Evolutionary conservation across 1,140 invertebrate genomes (phyloP).

Genomic region (Drosophila bocki): DNA sequence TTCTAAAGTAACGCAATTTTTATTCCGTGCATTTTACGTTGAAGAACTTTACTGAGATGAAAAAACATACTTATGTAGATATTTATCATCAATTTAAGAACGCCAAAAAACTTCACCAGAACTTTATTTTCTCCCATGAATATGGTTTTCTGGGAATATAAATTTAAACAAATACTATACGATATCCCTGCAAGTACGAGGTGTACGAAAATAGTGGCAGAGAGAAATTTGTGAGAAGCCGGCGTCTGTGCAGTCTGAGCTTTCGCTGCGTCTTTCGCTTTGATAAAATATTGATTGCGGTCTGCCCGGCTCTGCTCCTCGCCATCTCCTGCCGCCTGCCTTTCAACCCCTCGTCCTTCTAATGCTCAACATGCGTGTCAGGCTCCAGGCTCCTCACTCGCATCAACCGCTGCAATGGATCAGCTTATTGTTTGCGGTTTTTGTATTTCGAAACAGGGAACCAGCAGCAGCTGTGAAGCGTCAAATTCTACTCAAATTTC

Average conservation of each 20-base stretch:
- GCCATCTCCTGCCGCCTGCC: neutral
- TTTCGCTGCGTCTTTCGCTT: conserved; percentile 53
- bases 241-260: conserved; percentile 46
- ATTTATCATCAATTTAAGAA: neutral
- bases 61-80: neutral
- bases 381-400: conserved; percentile 13
- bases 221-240: conserved; percentile 33
- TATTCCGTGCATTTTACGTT: neutral
- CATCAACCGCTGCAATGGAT: conserved; percentile 17
- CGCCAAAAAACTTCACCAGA: neutral
- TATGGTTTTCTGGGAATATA: neutral
- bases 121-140: neutral
- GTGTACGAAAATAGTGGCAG: conserved; percentile 23
- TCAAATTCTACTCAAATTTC: conserved; percentile 50
- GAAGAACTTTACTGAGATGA: neutral
- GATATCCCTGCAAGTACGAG: neutral
- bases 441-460: conserved; percentile 31
- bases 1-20: neutral
- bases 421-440: conserved; percentile 67
- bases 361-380: conserved; percentile 75
- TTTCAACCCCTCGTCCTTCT: conserved; percentile 16
- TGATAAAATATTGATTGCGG: conserved; percentile 82
- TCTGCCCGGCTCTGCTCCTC: conserved; percentile 35
- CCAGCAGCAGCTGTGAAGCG: conserved; percentile 43
- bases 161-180: conserved; percentile 1